Percentiles rank a stretch among this genome's conserved stretches.
Conservation (phyloP, 1,140 invertebrate genomes). For the Notospermus geniculatus region DNA sequence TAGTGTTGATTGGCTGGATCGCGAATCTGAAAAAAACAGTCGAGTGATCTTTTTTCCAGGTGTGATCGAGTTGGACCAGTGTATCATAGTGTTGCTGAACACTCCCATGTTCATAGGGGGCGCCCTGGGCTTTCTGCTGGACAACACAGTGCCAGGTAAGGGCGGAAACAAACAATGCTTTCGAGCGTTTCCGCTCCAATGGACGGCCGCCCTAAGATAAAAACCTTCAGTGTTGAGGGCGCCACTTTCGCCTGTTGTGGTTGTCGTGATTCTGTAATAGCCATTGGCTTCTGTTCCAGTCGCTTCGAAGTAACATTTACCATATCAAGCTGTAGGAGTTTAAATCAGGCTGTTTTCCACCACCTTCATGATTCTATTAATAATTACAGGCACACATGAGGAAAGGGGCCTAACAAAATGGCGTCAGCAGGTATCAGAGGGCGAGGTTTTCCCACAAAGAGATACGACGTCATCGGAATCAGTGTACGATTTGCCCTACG, state of each 20-base stretch:
- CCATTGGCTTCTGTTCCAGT: too few species aligned
- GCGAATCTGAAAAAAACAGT: too few species aligned
- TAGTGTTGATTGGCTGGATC: too few species aligned
- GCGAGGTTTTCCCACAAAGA: neutral
- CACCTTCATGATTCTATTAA: slow-evolving; percentile 11
- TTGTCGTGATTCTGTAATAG: too few species aligned
- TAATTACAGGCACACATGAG: slow-evolving; percentile 27
- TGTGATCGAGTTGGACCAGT: slow-evolving; percentile 64
- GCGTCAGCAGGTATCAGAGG: slow-evolving; percentile 22
- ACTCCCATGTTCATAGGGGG: slow-evolving; percentile 85
- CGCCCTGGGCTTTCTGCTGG: slow-evolving; percentile 73
- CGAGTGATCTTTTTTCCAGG: slow-evolving; percentile 37
- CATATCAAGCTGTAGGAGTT: slow-evolving; percentile 7
- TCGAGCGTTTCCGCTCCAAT: neutral
- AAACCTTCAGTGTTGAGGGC: too few species aligned
- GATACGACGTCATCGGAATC: neutral
- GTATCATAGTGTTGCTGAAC: slow-evolving; percentile 74
- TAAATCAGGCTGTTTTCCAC: too few species aligned
- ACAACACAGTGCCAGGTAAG: slow-evolving; percentile 82
- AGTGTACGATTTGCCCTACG: slow-evolving; percentile 34
- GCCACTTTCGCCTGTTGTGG: too few species aligned
- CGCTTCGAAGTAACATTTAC: too few species aligned
- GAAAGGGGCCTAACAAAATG: slow-evolving; percentile 40
- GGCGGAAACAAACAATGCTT: neutral
- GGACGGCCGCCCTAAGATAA: too few species aligned